A percentile compares a stretch with the other conserved stretches of the same genome.
Evolutionary conservation across 2,113 vertebrate species (phyloP).

Genomic region (Leptobrachium leishanense): DNA sequence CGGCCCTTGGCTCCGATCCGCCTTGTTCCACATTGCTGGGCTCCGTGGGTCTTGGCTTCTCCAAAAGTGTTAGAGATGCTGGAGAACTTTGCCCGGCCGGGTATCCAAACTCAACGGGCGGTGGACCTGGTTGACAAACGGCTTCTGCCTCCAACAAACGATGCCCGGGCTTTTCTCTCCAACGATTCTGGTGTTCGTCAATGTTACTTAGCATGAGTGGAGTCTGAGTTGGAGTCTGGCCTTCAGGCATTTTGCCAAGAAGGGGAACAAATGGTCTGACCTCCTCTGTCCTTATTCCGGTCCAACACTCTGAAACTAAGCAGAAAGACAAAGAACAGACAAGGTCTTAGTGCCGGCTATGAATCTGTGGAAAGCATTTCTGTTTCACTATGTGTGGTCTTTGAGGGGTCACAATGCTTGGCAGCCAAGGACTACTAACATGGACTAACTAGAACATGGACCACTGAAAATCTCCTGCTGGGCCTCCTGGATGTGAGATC

Average conservation of each 20-base stretch:
- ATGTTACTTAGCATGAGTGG: background rate
- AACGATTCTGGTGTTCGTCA: slow-evolving; percentile 8
- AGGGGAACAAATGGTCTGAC: slow-evolving; percentile 27
- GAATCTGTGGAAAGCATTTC: too few relatives aligned
- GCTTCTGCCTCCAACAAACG: background rate
- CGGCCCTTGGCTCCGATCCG: background rate
- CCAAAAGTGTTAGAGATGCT: slow-evolving; percentile 1
- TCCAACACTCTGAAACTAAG: slow-evolving; percentile 43
- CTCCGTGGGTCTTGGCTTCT: slow-evolving; percentile 26
- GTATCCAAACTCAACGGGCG: slow-evolving; percentile 8
- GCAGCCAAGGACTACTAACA: too few relatives aligned
- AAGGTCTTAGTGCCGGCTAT: background rate
- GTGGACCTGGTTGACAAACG: slow-evolving; percentile 11
- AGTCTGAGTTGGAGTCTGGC: background rate
- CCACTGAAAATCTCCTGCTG: too few relatives aligned
- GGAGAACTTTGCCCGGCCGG: slow-evolving; percentile 23
- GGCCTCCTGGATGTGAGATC: too few relatives aligned
- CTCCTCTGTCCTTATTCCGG: slow-evolving; percentile 15
- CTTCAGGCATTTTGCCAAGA: slow-evolving; percentile 32
- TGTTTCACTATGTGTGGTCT: too few relatives aligned
- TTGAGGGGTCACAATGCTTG: too few relatives aligned
- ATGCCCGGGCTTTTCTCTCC: slow-evolving; percentile 29
- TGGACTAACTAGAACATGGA: too few relatives aligned
- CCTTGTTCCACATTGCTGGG: background rate
- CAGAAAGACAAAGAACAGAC: background rate